Evolutionary conservation across 2,113 vertebrate genomes (phyloP).

Genomic region (Neotoma lepida): DNA sequence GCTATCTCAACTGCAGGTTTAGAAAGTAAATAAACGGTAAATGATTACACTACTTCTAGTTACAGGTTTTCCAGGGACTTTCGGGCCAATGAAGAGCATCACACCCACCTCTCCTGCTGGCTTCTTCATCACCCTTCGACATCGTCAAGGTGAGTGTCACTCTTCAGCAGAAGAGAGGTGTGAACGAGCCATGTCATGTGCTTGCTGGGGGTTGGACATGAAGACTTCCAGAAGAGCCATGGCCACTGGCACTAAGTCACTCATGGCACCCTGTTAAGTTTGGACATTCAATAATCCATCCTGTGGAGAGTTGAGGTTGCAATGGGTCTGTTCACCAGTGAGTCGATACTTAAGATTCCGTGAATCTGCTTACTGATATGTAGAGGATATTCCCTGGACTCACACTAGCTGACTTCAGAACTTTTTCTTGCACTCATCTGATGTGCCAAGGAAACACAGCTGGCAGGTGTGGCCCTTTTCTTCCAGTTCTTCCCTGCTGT

Average conservation of each 20-base stretch:
- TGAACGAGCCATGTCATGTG: neutral
- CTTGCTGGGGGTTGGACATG: neutral
- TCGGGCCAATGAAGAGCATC: conserved; percentile 56
- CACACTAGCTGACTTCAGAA: neutral
- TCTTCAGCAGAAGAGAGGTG: neutral
- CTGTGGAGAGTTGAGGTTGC: neutral
- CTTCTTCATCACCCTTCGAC: conserved; percentile 16
- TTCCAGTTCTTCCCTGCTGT: neutral
- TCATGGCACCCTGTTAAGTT: neutral
- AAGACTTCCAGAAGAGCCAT: neutral
- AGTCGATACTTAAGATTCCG: neutral
- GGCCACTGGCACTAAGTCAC: neutral
- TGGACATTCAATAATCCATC: neutral
- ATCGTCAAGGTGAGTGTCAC: neutral
- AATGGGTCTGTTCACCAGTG: neutral
- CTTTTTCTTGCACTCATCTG: neutral
- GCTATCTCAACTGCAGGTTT: conserved; percentile 66
- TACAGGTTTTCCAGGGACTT: conserved; percentile 75
- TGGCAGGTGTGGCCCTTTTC: neutral
- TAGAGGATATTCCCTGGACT: neutral
- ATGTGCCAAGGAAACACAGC: neutral
- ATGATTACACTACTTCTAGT: conserved; percentile 83
- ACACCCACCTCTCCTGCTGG: neutral
- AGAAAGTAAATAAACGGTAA: conserved; percentile 83
- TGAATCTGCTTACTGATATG: neutral